phyloP scores from a whole-genome alignment of 2,113 vertebrate species.

The Corynorhinus townsendii region DNA sequence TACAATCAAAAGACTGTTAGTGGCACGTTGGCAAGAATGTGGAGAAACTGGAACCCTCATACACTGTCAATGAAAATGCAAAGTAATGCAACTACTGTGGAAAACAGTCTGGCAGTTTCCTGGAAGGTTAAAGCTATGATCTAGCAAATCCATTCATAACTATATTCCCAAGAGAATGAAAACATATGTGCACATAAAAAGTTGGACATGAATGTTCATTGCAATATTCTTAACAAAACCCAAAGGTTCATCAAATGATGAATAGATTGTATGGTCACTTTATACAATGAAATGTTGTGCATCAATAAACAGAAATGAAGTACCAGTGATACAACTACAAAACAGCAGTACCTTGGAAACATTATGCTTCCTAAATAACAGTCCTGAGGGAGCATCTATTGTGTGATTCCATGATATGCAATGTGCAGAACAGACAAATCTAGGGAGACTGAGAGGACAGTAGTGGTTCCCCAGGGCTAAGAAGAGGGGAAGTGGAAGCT shows the following conservation, averaged over 20 bases:
- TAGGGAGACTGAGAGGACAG: neutral
- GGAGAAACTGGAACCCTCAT: neutral
- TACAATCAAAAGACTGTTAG: neutral
- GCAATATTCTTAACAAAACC: neutral
- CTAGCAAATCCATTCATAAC: neutral
- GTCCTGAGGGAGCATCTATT: neutral
- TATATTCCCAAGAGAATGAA: neutral
- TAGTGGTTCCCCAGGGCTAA: neutral
- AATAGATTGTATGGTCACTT: neutral
- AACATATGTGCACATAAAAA: neutral
- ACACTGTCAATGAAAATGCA: neutral
- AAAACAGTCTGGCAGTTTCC: neutral
- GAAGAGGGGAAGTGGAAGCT: neutral
- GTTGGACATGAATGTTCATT: neutral
- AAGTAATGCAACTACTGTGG: neutral
- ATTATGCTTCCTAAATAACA: neutral
- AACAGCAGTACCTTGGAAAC: neutral
- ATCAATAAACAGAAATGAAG: neutral
- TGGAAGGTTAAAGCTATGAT: neutral
- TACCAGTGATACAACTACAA: neutral
- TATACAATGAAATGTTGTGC: neutral
- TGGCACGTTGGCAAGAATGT: neutral
- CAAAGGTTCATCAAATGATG: neutral
- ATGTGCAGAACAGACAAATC: neutral
- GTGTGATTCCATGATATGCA: neutral